Percentiles rank a stretch among this genome's conserved stretches.
Evolutionary conservation across 2,888 invertebrate genomes (phyloP).

Genomic region (Panopea generosa): DNA sequence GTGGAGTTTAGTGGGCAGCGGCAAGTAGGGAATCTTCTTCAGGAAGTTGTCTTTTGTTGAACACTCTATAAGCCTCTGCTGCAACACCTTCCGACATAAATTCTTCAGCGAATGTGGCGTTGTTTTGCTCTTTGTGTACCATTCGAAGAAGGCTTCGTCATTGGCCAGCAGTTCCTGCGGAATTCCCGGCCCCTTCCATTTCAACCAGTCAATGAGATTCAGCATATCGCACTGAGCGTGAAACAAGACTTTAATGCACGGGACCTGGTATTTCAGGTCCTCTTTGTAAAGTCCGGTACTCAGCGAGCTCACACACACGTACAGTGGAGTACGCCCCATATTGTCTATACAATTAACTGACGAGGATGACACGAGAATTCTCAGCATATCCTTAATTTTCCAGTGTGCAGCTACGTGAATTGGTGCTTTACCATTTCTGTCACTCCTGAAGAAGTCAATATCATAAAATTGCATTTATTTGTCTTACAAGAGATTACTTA

Average conservation of each 20-base stretch:
- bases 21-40: slow-evolving; percentile 77
- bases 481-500: too few species aligned
- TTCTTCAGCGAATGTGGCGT: slow-evolving; percentile 83
- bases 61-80: slow-evolving; percentile 77
- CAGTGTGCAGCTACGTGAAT: slow-evolving; percentile 84
- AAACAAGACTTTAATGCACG: slow-evolving; percentile 81
- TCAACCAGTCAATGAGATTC: slow-evolving; percentile 84
- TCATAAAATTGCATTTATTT: too few species aligned
- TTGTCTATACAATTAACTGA: slow-evolving; percentile 81
- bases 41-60: slow-evolving; percentile 73
- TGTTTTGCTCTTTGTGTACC: slow-evolving; percentile 80
- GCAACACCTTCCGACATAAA: slow-evolving; percentile 84
- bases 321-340: slow-evolving; percentile 82
- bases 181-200: slow-evolving; percentile 83
- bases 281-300: slow-evolving; percentile 84
- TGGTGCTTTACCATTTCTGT: slow-evolving; percentile 82
- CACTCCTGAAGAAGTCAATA: slow-evolving; percentile 73
- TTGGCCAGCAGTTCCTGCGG: slow-evolving; percentile 78
- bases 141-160: slow-evolving; percentile 78
- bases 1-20: slow-evolving; percentile 82
- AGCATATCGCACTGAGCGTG: slow-evolving; percentile 85
- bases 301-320: slow-evolving; percentile 83
- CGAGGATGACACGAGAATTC: slow-evolving; percentile 77
- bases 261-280: slow-evolving; percentile 83
- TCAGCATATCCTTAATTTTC: slow-evolving; percentile 83